These are phyloP conservation scores for Passer montanus DNA, from an alignment of 2,113 vertebrate species.

Conservation along the genomic window DNA sequence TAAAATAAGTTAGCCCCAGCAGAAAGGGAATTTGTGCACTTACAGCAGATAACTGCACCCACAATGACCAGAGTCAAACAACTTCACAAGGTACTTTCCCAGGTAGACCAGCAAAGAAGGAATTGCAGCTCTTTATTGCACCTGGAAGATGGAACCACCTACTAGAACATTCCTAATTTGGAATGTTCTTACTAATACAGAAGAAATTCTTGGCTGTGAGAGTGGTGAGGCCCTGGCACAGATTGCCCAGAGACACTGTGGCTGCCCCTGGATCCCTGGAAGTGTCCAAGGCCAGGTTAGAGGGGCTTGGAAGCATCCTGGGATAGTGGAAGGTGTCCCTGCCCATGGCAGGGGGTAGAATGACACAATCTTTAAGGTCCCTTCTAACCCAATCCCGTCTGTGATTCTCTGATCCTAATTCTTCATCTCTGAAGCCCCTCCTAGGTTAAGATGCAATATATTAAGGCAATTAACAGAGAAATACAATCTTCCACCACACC, in stretches of 20 bases:
- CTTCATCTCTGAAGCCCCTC: neutral
- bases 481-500: neutral
- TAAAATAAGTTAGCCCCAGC: neutral
- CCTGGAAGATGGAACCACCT: neutral
- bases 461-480: neutral
- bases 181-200: neutral
- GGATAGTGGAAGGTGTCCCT: neutral
- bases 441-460: neutral
- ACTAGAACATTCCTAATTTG: neutral
- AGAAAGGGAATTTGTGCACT: neutral
- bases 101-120: neutral
- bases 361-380: neutral
- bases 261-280: neutral
- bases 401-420: neutral
- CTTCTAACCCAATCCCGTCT: neutral
- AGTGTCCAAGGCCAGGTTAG: neutral
- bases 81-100: neutral
- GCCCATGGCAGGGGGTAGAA: neutral
- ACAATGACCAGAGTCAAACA: neutral
- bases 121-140: neutral
- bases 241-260: neutral
- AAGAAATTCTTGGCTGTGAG: neutral
- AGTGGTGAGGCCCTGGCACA: neutral
- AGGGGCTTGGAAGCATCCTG: fast-evolving
- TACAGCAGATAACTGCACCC: neutral